Evolutionary conservation across 1,140 invertebrate species (phyloP).

Genomic region (Drosophila kanapiae): DNA sequence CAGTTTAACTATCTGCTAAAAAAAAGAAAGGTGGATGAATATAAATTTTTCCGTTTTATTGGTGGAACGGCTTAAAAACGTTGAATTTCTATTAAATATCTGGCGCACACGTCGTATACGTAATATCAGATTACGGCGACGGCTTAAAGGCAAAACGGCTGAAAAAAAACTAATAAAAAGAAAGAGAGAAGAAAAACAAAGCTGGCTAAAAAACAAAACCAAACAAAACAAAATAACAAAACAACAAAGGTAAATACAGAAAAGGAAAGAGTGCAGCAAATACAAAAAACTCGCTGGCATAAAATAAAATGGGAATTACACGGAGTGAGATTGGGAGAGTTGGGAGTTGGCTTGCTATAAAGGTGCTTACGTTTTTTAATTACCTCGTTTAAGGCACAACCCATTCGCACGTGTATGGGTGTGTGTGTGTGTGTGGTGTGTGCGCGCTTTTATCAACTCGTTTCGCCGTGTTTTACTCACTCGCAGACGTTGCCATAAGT

Average conservation of each 20-base stretch:
- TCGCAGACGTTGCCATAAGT: conserved; percentile 83
- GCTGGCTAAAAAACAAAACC: conserved; percentile 32
- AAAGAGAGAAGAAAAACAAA: conserved; percentile 33
- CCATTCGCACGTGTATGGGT: conserved; percentile 34
- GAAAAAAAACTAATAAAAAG: conserved; percentile 1
- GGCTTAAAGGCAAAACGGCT: conserved; percentile 65
- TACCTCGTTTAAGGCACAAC: conserved; percentile 77
- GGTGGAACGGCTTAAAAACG: conserved; percentile 70
- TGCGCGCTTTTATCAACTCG: conserved; percentile 78
- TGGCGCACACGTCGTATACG: conserved; percentile 77
- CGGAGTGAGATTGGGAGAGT: conserved; percentile 47
- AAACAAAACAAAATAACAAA: conserved; percentile 69
- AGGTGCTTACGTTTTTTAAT: conserved; percentile 82
- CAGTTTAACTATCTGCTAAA: conserved; percentile 71
- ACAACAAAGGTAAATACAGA: conserved; percentile 77
- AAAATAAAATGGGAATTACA: conserved; percentile 83
- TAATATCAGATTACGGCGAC: conserved; percentile 79
- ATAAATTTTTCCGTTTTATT: conserved; percentile 68
- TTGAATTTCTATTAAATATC: conserved; percentile 81
- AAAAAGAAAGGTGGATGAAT: conserved; percentile 25
- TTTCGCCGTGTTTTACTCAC: conserved; percentile 82
- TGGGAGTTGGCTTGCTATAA: conserved; percentile 55
- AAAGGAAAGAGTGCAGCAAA: conserved; percentile 50
- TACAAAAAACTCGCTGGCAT: conserved; percentile 72
- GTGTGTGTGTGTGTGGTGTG: conserved; percentile 23